Conservation (phyloP, 2,888 invertebrate species). For the Cheilosia vernalis region DNA sequence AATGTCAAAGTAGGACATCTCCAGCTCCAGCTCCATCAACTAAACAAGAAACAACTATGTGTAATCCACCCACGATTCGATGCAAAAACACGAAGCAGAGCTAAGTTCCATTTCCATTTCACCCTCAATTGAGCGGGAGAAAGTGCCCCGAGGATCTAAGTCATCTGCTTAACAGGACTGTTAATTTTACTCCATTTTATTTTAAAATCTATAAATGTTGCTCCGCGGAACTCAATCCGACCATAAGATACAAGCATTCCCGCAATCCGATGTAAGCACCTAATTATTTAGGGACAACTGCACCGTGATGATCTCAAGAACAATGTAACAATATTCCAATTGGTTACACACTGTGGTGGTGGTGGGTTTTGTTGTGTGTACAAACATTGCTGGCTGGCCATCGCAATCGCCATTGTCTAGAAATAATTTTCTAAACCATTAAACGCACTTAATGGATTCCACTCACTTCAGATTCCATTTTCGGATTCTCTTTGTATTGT, state of each 20-base stretch:
- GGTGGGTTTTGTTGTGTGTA: background rate
- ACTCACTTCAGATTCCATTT: conserved; percentile 52
- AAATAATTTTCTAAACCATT: conserved; percentile 72
- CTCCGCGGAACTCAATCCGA: conserved; percentile 4
- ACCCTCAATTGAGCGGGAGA: conserved; percentile 29
- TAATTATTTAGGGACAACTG: conserved; percentile 40
- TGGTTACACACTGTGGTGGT: conserved; percentile 47
- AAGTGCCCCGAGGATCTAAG: conserved; percentile 15
- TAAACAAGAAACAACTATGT: background rate
- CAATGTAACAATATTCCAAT: conserved; percentile 63
- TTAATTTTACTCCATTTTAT: conserved; percentile 24
- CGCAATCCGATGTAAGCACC: conserved; percentile 30
- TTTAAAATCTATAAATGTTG: conserved; percentile 32
- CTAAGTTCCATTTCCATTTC: conserved; percentile 34
- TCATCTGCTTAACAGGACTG: conserved; percentile 45
- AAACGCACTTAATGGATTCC: conserved; percentile 70
- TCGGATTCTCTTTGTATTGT: conserved; percentile 59
- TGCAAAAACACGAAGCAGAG: background rate
- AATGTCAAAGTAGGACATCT: background rate
- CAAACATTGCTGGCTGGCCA: background rate
- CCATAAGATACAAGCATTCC: conserved; percentile 4
- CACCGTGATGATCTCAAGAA: conserved; percentile 29
- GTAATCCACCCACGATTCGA: background rate
- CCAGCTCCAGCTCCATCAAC: background rate
- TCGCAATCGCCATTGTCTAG: conserved; percentile 59